These are phyloP conservation scores for Lichenostomus cassidix DNA, from an alignment of 2,113 vertebrate genomes.

Conservation along the genomic window DNA sequence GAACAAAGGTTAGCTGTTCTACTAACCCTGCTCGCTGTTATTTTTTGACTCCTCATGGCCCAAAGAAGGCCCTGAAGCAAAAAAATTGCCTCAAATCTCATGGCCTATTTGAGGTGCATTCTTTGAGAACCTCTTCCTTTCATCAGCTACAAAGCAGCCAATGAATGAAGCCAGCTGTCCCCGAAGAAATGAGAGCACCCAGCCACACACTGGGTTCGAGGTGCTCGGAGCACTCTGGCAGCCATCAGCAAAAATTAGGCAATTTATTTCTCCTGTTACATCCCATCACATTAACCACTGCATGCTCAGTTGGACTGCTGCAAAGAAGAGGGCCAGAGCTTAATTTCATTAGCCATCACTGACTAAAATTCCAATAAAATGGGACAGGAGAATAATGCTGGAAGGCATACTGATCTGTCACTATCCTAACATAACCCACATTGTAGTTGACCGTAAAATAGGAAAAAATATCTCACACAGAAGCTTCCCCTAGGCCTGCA, in stretches of 20 bases:
- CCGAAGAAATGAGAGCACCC: slow-evolving; percentile 20
- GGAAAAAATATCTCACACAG: not conserved
- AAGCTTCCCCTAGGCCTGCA: not conserved
- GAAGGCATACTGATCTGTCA: not conserved
- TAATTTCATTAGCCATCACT: not conserved
- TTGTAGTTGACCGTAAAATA: not conserved
- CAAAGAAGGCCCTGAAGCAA: slow-evolving; percentile 57
- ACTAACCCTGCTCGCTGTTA: slow-evolving; percentile 17
- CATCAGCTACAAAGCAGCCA: slow-evolving; percentile 53
- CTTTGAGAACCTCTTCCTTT: slow-evolving; percentile 48
- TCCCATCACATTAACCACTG: slow-evolving; percentile 9
- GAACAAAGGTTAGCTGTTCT: slow-evolving; percentile 60
- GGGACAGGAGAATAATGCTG: not conserved
- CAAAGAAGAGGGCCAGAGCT: not conserved
- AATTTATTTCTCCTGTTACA: slow-evolving; percentile 1
- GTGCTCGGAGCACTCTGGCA: slow-evolving; percentile 22
- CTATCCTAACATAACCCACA: not conserved
- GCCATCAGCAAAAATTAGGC: not conserved
- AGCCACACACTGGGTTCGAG: not conserved
- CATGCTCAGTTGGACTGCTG: not conserved
- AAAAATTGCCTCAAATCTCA: slow-evolving; percentile 57
- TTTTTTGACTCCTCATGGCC: not conserved
- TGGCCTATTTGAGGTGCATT: slow-evolving; percentile 14
- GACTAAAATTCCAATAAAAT: not conserved
- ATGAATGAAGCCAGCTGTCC: slow-evolving; percentile 28